Base-by-base conservation (phyloP, 1,140 invertebrate species). In the Caenorhabditis remanei region DNA sequence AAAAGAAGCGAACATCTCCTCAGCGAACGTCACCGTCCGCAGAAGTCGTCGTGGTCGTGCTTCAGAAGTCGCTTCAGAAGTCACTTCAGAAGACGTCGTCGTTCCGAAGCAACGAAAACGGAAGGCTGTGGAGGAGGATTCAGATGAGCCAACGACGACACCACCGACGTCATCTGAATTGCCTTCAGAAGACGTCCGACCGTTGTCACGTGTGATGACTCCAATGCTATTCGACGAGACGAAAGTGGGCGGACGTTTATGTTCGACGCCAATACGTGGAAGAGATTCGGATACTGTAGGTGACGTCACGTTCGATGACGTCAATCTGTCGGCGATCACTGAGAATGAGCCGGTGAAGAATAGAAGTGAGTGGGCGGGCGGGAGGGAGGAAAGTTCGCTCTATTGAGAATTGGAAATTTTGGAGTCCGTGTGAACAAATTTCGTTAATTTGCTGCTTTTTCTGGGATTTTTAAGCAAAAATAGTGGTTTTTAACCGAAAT, bases 321-420 rank as follows among this genome's bases (percentile, higher is more conserved):
- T 79, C 8, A 53, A 79, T 43, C 19, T 79, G n/a, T 79, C 71
- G 4, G 71, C 71, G 8, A 53, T 79, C n/a, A 79, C 71, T 13
- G 71, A 79, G 53, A 50, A 32, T 24, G 71, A 79, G 24, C 46
- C 50, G 9, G 9, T 79, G 46, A 79, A 79, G n/a, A 79, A 79
- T 50, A 50, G 71, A 53, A 79, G 71, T 79, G 11, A 79, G 71
- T 32, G 2, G 11, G 11, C 2, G 13, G n/a, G n/a, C n/a, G n/a
- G n/a, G n/a, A n/a, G n/a, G n/a, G n/a, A n/a, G n/a, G n/a, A n/a
- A n/a, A n/a, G n/a, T n/a, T n/a, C 2, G 32, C 32, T 32, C 32
- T 32, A 32, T 32, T 32, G 32, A 32, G 32, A 32, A 32, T 32
- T 32, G 32, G 32, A 2, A 32, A 32, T 32, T n/a, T n/a, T 32